Conservation (phyloP, 2,888 invertebrate species). For the Ditula angustiorana region DNA sequence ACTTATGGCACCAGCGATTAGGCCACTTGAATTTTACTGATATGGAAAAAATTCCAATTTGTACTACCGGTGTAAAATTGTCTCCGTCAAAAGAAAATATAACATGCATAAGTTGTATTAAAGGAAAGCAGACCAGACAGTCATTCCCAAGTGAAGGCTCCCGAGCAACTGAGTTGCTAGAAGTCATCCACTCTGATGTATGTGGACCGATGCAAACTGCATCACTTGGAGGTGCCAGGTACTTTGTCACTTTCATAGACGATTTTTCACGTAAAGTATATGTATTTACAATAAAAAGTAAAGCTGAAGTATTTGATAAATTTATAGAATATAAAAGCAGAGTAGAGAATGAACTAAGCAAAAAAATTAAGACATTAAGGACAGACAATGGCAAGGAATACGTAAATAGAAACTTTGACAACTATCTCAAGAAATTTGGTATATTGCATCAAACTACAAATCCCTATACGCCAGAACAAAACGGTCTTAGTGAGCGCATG, state of each 20-base stretch:
- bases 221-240: conserved; percentile 24
- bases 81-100: conserved; percentile 20
- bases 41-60: conserved; percentile 34
- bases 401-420: not conserved
- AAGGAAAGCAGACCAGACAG: conserved; percentile 42
- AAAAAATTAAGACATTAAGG: not conserved
- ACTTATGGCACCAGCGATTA: conserved; percentile 40
- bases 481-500: not conserved
- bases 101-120: conserved; percentile 32
- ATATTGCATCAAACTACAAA: not conserved
- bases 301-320: too few species aligned
- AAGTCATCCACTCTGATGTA: conserved; percentile 21
- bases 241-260: conserved; percentile 22
- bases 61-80: conserved; percentile 32
- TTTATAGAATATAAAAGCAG: too few species aligned
- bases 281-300: conserved; percentile 12
- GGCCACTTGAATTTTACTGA: conserved; percentile 39
- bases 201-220: conserved; percentile 25
- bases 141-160: conserved; percentile 36
- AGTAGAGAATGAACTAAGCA: too few species aligned
- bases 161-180: conserved; percentile 27
- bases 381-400: not conserved
- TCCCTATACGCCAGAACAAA: not conserved
- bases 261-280: conserved; percentile 21
- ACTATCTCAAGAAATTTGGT: not conserved